Percentiles rank a stretch among this genome's conserved stretches.
Conservation (phyloP, 2,888 invertebrate species). For the Lycocerus yunnanus region DNA sequence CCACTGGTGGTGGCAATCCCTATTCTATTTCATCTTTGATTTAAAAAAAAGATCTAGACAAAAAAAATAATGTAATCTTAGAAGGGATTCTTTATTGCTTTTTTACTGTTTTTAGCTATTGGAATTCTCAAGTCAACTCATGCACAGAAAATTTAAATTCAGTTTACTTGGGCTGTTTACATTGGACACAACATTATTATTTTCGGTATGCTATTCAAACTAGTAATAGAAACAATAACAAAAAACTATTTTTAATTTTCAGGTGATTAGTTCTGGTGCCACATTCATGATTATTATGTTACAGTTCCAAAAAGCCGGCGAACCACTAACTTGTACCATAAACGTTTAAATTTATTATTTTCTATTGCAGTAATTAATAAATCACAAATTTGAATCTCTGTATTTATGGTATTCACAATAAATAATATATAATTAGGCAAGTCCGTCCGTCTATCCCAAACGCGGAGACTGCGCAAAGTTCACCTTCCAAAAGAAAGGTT, state of each 20-base stretch:
- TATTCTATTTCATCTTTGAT: too few relatives aligned
- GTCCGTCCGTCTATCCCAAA: too few relatives aligned
- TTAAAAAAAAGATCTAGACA: not conserved
- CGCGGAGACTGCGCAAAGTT: too few relatives aligned
- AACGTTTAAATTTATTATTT: not conserved
- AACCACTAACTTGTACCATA: conserved; percentile 42
- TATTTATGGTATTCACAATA: not conserved
- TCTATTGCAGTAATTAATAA: too few relatives aligned
- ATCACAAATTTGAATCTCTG: not conserved
- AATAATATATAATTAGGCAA: too few relatives aligned
- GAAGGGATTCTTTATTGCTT: not conserved
- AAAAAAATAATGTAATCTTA: not conserved
- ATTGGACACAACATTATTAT: conserved; percentile 34
- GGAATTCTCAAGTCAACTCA: conserved; percentile 36
- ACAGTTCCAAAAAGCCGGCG: conserved; percentile 38
- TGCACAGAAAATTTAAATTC: conserved; percentile 33
- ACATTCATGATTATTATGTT: conserved; percentile 23
- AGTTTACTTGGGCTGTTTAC: conserved; percentile 33
- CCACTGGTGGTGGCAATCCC: too few relatives aligned
- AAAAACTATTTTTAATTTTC: not conserved
- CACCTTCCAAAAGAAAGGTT: too few relatives aligned
- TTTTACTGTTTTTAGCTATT: conserved; percentile 31
- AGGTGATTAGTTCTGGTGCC: conserved; percentile 50
- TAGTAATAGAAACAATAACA: not conserved
- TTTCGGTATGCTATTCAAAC: conserved; percentile 25